A percentile compares a stretch with the other conserved stretches of the same genome.
These are phyloP conservation scores for Dromococcyx pavoninus DNA, from an alignment of 2,797 vertebrate genomes.

Conservation along the genomic window DNA sequence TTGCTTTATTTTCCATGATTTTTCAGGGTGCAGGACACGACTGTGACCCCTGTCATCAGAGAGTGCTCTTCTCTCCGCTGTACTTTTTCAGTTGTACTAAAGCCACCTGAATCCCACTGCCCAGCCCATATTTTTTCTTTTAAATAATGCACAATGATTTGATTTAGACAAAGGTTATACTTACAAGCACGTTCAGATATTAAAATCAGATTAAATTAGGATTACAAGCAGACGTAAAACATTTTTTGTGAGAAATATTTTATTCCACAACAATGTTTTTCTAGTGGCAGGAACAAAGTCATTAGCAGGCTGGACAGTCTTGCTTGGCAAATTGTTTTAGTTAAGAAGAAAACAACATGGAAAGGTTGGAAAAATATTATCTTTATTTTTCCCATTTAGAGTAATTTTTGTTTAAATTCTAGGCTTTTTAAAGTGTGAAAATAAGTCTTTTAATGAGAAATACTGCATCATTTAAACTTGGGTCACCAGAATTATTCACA, in stretches of 20 bases:
- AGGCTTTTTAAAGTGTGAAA: not conserved
- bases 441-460: not conserved
- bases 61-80: not conserved
- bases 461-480: not conserved
- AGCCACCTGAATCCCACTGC: not conserved
- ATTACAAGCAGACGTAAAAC: not conserved
- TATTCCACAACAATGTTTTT: not conserved
- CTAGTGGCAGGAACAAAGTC: not conserved
- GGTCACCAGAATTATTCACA: not conserved
- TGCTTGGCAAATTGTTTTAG: not conserved
- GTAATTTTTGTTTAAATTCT: not conserved
- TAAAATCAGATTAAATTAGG: not conserved
- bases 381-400: not conserved
- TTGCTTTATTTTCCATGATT: not conserved
- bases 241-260: not conserved
- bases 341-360: not conserved
- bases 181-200: accelerated
- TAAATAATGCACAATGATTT: not conserved
- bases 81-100: accelerated
- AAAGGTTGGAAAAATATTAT: not conserved
- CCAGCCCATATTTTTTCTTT: not conserved
- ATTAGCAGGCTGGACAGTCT: not conserved
- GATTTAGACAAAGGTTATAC: not conserved
- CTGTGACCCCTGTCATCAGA: accelerated
- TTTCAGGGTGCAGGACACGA: not conserved